Conservation (phyloP, 2,888 invertebrate genomes). For the Athripsodes cinereus region DNA sequence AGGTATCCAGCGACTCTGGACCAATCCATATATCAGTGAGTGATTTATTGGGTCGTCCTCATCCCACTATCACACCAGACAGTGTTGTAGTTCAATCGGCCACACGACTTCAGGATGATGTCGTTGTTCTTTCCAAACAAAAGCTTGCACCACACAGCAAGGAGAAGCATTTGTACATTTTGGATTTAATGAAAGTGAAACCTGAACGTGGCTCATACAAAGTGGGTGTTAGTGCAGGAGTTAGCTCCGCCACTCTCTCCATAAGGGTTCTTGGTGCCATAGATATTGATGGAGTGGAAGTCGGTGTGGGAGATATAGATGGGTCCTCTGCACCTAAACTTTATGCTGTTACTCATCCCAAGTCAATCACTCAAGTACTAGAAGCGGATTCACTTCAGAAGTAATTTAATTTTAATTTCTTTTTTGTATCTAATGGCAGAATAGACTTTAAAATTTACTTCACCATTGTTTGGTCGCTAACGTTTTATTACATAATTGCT, state of each 20-base stretch:
- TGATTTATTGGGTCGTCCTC: slow-evolving; percentile 67
- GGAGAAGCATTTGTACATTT: slow-evolving; percentile 63
- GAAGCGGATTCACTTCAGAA: slow-evolving; percentile 89
- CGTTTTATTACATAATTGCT: slow-evolving; percentile 1
- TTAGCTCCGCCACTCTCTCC: slow-evolving; percentile 52
- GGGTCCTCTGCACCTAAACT: slow-evolving; percentile 78
- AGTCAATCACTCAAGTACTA: slow-evolving; percentile 60
- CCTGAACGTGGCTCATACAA: slow-evolving; percentile 83
- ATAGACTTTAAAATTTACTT: neutral
- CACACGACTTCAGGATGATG: slow-evolving; percentile 65
- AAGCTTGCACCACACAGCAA: slow-evolving; percentile 47
- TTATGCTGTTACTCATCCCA: slow-evolving; percentile 65
- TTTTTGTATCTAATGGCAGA: too few relatives aligned
- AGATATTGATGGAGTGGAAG: slow-evolving; percentile 69
- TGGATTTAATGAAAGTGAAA: slow-evolving; percentile 71
- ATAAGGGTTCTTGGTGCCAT: slow-evolving; percentile 73
- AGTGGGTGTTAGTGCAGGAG: slow-evolving; percentile 66
- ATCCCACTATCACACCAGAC: slow-evolving; percentile 55
- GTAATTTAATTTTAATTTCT: slow-evolving; percentile 30
- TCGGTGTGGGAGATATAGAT: slow-evolving; percentile 87
- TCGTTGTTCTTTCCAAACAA: slow-evolving; percentile 65
- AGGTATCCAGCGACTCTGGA: slow-evolving; percentile 70
- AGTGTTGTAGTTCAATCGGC: slow-evolving; percentile 72
- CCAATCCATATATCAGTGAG: slow-evolving; percentile 65
- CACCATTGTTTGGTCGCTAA: too few relatives aligned